A percentile compares a stretch with the other conserved stretches of the same genome.
Conservation (phyloP, 2,797 vertebrate species). For the Nannoperca australis region DNA sequence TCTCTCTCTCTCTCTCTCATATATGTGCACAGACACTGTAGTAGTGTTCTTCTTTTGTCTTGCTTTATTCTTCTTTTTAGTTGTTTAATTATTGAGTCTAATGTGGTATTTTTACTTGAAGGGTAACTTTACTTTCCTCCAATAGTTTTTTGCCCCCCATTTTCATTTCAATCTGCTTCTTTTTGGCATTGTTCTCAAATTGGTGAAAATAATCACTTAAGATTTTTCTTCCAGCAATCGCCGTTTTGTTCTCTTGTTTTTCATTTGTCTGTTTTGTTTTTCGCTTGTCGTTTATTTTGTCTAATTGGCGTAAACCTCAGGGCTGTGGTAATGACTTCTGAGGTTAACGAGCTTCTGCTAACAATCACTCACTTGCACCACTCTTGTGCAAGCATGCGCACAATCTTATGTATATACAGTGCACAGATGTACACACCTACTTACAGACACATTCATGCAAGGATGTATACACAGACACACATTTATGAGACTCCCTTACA, state of each 20-base stretch:
- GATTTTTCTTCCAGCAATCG: conserved; percentile 49
- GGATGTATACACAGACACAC: neutral
- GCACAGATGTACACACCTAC: conserved; percentile 19
- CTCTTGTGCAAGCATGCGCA: neutral
- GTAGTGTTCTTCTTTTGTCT: too few relatives aligned
- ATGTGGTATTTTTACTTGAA: conserved; percentile 23
- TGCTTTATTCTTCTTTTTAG: neutral
- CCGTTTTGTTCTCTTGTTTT: conserved; percentile 63
- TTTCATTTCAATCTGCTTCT: conserved; percentile 23
- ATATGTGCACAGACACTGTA: too few relatives aligned
- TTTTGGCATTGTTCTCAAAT: conserved; percentile 40
- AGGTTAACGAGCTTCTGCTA: conserved; percentile 78
- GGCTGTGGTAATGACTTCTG: conserved; percentile 79
- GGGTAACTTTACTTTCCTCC: conserved; percentile 36
- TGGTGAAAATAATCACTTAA: conserved; percentile 56
- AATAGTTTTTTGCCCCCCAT: neutral
- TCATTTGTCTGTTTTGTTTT: conserved; percentile 67
- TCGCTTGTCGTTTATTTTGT: conserved; percentile 64
- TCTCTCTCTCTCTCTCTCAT: too few relatives aligned
- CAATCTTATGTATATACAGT: neutral
- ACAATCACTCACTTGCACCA: conserved; percentile 58
- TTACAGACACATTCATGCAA: neutral
- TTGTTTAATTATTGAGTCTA: conserved; percentile 13
- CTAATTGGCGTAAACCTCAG: conserved; percentile 78
- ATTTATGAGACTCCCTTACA: neutral